A percentile compares a stretch with the other conserved stretches of the same genome.
These are phyloP conservation scores for Dromiciops gliroides DNA, from an alignment of 2,113 vertebrate species.

Conservation along the genomic window DNA sequence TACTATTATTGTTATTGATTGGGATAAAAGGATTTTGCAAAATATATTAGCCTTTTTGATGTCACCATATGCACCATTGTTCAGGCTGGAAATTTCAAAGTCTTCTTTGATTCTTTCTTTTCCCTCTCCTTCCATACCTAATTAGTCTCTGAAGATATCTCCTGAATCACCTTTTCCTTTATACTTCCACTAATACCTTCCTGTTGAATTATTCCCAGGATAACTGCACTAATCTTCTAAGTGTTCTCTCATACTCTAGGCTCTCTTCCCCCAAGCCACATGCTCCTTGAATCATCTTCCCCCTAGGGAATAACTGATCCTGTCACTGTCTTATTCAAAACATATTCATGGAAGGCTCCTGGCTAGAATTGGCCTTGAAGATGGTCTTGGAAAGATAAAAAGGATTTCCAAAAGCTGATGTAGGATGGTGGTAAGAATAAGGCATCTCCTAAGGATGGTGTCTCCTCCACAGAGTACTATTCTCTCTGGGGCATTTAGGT, in stretches of 20 bases:
- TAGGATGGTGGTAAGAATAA: background rate
- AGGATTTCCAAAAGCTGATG: background rate
- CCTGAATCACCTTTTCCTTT: background rate
- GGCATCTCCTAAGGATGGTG: too few species aligned
- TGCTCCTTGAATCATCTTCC: background rate
- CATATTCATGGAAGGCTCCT: background rate
- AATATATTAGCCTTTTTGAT: background rate
- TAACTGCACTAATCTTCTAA: background rate
- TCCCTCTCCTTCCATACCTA: background rate
- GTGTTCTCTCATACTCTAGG: background rate
- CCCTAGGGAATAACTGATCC: background rate
- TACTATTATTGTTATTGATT: background rate
- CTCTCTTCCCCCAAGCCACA: background rate
- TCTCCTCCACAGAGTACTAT: background rate
- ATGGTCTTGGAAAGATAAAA: background rate
- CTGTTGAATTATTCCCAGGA: background rate
- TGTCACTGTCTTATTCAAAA: background rate
- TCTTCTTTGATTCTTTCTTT: background rate
- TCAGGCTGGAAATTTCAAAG: background rate
- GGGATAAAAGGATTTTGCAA: background rate
- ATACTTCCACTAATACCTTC: background rate
- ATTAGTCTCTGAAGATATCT: background rate
- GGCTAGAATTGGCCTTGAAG: background rate
- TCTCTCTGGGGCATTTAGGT: background rate
- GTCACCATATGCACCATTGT: background rate